Percentiles rank a stretch among this genome's conserved stretches.
Evolutionary conservation across 2,797 vertebrate species (phyloP).

Genomic region (Tympanoctomys barrerae): DNA sequence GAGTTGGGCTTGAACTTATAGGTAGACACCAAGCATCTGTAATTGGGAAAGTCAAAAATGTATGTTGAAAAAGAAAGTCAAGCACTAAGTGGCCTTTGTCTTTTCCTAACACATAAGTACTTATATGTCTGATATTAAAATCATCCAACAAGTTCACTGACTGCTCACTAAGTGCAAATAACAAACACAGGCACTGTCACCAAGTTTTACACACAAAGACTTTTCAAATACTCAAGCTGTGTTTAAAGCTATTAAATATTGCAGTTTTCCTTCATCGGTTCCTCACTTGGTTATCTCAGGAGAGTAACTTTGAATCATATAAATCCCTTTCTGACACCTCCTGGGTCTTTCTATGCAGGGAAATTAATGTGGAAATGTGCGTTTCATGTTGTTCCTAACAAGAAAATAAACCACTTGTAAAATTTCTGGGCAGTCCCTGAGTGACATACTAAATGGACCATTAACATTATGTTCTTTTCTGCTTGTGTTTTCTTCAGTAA

Average conservation of each 20-base stretch:
- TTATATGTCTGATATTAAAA: slow-evolving; percentile 35
- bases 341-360: neutral
- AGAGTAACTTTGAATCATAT: neutral
- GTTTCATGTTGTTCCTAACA: neutral
- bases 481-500: neutral
- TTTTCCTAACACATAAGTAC: neutral
- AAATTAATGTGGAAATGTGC: neutral
- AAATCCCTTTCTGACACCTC: neutral
- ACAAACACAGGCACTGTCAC: neutral
- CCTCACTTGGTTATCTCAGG: neutral
- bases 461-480: neutral
- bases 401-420: neutral
- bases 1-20: neutral
- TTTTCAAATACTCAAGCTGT: neutral
- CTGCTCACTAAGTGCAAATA: slow-evolving; percentile 35
- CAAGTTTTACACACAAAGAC: slow-evolving; percentile 14
- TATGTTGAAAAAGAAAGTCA: neutral
- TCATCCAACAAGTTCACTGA: neutral
- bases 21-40: slow-evolving; percentile 34
- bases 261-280: neutral
- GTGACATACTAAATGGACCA: neutral
- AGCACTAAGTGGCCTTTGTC: neutral
- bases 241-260: neutral
- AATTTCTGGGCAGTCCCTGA: neutral
- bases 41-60: neutral